Evolutionary conservation across 2,113 vertebrate species (phyloP).

Genomic region (Egretta garzetta): DNA sequence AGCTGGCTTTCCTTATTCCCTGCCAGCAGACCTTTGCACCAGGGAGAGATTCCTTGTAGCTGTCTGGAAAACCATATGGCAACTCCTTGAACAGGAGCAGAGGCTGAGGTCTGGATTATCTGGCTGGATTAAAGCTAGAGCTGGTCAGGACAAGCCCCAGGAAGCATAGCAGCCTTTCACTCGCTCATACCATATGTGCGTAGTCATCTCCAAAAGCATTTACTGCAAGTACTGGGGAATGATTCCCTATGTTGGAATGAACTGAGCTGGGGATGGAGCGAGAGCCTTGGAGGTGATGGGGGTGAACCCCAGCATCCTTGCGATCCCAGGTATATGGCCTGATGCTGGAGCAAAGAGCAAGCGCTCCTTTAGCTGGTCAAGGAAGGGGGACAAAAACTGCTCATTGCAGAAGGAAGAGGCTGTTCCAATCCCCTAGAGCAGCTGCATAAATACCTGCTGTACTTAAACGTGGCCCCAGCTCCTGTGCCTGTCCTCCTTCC

Average conservation of each 20-base stretch:
- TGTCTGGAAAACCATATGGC: neutral
- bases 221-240: neutral
- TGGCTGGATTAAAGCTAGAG: neutral
- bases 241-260: neutral
- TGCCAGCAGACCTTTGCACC: rapidly evolving
- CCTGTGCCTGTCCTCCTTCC: neutral
- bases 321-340: rapidly evolving
- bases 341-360: neutral
- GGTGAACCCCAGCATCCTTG: neutral
- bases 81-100: neutral
- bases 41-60: neutral
- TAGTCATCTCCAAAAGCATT: neutral
- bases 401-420: neutral
- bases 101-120: neutral
- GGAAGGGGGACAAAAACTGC: neutral
- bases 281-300: neutral
- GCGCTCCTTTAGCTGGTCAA: neutral
- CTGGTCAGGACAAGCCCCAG: neutral
- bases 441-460: neutral
- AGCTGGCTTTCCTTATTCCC: neutral
- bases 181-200: rapidly evolving
- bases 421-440: neutral
- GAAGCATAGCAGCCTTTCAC: neutral
- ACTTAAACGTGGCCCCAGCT: neutral
- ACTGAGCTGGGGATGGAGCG: neutral